Evolutionary conservation across 2,797 vertebrate species (phyloP).

Genomic region (Antrozous pallidus): DNA sequence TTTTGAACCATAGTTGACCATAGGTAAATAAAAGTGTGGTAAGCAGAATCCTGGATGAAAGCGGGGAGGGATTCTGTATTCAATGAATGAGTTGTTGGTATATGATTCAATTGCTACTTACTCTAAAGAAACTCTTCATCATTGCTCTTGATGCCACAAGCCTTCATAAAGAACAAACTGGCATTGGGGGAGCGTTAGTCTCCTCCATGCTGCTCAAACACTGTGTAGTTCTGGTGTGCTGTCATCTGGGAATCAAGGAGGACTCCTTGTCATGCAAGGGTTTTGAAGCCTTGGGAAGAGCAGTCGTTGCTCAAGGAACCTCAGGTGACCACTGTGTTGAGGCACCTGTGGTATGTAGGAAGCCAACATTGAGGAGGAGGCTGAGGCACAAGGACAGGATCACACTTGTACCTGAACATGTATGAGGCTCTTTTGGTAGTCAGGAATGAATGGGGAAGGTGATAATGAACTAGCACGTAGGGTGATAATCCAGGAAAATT

Average conservation of each 20-base stretch:
- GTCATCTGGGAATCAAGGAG: background rate
- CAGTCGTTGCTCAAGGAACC: background rate
- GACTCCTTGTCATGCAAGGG: background rate
- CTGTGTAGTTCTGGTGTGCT: background rate
- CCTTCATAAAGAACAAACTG: background rate
- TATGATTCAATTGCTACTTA: background rate
- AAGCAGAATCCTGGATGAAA: background rate
- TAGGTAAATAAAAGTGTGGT: background rate
- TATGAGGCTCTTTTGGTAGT: background rate
- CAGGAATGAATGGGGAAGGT: background rate
- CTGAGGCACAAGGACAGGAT: background rate
- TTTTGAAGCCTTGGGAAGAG: background rate
- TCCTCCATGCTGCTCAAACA: background rate
- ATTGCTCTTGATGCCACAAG: background rate
- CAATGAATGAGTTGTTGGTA: background rate
- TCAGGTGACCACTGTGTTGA: background rate
- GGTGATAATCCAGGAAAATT: background rate
- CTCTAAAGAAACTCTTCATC: background rate
- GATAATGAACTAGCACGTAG: background rate
- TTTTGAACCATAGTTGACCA: background rate
- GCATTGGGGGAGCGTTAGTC: background rate
- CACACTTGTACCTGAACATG: background rate
- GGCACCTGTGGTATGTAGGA: background rate
- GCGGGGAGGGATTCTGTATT: background rate
- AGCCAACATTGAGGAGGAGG: background rate